Evolutionary conservation across 2,797 vertebrate species (phyloP).

Genomic region (Helarctos malayanus): DNA sequence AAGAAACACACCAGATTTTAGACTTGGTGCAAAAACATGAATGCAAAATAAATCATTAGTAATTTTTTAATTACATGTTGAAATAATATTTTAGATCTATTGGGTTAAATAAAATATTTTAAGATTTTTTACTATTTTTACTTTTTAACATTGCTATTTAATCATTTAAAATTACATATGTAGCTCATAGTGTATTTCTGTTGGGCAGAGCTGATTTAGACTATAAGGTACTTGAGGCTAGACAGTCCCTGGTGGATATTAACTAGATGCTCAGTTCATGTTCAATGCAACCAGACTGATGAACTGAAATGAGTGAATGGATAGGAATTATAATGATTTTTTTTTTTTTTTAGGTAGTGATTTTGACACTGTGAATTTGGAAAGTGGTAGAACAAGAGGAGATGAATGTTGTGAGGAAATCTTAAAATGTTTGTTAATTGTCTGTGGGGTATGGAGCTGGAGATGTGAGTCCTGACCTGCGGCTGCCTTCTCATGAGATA

Average conservation of each 20-base stretch:
- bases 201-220: background rate
- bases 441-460: background rate
- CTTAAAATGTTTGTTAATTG: background rate
- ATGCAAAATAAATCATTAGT: background rate
- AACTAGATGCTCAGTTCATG: background rate
- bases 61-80: constrained; percentile 29
- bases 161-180: background rate
- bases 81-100: constrained; percentile 35
- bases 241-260: background rate
- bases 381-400: background rate
- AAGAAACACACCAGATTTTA: background rate
- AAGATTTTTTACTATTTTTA: background rate
- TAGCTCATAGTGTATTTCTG: background rate
- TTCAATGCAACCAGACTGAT: background rate
- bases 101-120: constrained; percentile 40
- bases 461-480: background rate
- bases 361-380: constrained; percentile 12
- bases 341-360: background rate
- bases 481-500: background rate
- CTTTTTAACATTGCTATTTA: background rate
- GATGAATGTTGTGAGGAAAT: background rate
- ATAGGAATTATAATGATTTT: constrained; percentile 17
- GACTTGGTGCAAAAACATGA: background rate
- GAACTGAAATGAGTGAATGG: constrained; percentile 33
- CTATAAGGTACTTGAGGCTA: background rate